Conservation (phyloP, 1,140 invertebrate genomes). For the Temnothorax longispinosus region DNA sequence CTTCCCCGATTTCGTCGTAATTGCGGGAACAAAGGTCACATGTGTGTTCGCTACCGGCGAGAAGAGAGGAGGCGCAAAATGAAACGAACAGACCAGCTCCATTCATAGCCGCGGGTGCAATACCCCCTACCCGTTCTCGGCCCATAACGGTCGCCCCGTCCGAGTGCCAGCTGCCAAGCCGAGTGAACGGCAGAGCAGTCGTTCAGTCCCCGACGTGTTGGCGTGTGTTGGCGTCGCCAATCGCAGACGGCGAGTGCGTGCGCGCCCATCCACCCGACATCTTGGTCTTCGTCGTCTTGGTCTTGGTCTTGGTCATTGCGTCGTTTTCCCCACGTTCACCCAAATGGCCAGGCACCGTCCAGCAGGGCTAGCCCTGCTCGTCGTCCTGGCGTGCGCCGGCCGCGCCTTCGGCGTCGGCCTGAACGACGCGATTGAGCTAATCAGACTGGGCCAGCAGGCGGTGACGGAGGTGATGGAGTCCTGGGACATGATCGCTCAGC, state of each 20-base stretch:
- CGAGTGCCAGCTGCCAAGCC: no score
- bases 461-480: slow-evolving; percentile 87
- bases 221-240: slow-evolving; percentile 61
- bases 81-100: background rate
- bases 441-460: slow-evolving; percentile 88
- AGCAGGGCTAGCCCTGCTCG: background rate
- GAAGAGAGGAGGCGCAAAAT: background rate
- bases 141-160: slow-evolving; percentile 12
- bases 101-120: slow-evolving; percentile 18
- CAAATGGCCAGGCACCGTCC: slow-evolving; percentile 4
- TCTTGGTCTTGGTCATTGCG: no score
- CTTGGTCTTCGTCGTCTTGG: background rate
- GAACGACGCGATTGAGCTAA: slow-evolving; percentile 87
- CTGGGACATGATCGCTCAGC: slow-evolving; percentile 86
- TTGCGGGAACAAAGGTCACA: background rate
- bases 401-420: slow-evolving; percentile 77
- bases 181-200: background rate
- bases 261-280: background rate
- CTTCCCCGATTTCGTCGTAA: background rate
- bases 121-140: slow-evolving; percentile 27
- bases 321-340: no score
- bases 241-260: background rate
- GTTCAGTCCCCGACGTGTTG: slow-evolving; percentile 24
- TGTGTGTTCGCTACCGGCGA: background rate
- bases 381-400: background rate